phyloP scores from a whole-genome alignment of 2,113 vertebrate genomes.

The Ploceus nigricollis region DNA sequence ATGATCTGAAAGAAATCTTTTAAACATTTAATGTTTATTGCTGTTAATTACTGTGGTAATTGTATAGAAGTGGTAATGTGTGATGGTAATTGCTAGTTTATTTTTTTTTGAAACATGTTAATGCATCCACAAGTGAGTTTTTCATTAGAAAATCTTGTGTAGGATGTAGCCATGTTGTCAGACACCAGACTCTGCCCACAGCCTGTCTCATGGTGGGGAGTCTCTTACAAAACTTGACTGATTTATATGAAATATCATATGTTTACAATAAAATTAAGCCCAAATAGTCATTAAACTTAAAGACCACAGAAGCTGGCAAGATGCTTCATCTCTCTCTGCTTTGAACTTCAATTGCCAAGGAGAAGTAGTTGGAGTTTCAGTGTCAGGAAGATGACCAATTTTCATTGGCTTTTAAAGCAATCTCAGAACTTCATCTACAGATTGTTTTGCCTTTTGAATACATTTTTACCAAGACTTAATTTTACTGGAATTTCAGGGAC shows the following conservation, averaged over 20 bases:
- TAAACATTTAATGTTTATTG: background rate
- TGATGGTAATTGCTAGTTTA: background rate
- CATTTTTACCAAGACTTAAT: background rate
- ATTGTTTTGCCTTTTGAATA: background rate
- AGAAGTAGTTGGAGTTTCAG: background rate
- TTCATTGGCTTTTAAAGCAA: background rate
- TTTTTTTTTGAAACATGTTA: background rate
- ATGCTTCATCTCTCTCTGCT: background rate
- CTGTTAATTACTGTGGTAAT: constrained; percentile 8
- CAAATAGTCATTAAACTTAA: background rate
- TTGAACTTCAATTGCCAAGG: background rate
- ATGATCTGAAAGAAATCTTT: background rate
- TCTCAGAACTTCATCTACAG: background rate
- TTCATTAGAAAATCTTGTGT: background rate
- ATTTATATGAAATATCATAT: background rate
- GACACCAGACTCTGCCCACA: background rate
- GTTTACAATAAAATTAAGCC: background rate
- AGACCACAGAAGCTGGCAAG: background rate
- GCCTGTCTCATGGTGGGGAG: background rate
- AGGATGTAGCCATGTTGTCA: background rate
- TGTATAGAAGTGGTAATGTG: background rate
- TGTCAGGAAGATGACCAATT: background rate
- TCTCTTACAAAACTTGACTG: background rate
- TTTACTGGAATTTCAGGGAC: background rate
- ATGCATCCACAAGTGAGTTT: background rate